Evolutionary conservation across 2,113 vertebrate genomes (phyloP), one percentile per base, ranked within the genome.

Genomic region (Thryonomys swinderianus): DNA sequence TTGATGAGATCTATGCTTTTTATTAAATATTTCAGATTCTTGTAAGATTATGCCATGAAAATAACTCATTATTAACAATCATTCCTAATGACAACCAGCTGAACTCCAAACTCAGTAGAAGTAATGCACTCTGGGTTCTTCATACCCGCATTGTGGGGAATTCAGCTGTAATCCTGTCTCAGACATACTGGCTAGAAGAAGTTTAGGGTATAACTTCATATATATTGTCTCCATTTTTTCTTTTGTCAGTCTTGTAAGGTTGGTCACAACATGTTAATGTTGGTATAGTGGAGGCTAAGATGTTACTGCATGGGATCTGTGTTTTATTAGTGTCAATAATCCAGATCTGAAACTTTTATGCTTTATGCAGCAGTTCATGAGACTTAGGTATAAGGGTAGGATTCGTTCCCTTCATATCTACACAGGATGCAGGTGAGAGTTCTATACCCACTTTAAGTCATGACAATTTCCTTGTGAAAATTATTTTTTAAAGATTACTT

Each of bases 211-310:
- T 88, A 61, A 62, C 57, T 1, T 92, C 8, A 51, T 90, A 84
- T 90, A 88, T 86, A 82, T 61, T 90, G 12, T 74, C 37, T 90
- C 42, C 55, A 51, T 80, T 37, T 96, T 94, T 94, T 86, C 48
- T 17, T 78, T 85, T 55, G 71, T 89, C 53, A 37, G 32, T 86
- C 40, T 87, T 48, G 8, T 61, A 95, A 59, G 4, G 40, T 7
- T 76, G 37, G 13, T 74, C 53, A 45, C 83, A 94, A 88, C n/a
- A 87, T 55, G 12, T 45, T 94, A 79, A 67, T 45, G 14, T 32
- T 67, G 78, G 64, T 45, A 82, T 21, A 42, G 18, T 86, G 67
- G 67, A 91, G 12, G 30, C 48, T 74, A 32, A 79, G 94, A 67
- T 69, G 87, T 25, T 69, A 71, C 92, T 69, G n/a, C 45, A 48